Conservation (phyloP, 2,888 invertebrate genomes). For the Microchrysa polita region DNA sequence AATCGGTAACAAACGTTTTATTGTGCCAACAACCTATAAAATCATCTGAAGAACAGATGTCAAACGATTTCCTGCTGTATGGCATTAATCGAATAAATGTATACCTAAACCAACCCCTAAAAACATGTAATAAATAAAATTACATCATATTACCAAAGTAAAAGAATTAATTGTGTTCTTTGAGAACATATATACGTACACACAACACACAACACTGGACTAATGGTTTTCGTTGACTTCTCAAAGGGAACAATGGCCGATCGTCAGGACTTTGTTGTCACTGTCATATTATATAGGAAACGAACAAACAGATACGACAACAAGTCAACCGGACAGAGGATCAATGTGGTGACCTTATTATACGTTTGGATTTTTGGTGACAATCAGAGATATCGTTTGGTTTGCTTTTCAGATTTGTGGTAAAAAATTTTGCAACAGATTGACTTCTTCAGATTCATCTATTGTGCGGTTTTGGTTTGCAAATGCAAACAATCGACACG, state of each 20-base stretch:
- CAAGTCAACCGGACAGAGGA: conserved; percentile 19
- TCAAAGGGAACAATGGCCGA: conserved; percentile 21
- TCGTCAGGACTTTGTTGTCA: conserved; percentile 20
- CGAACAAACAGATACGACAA: conserved; percentile 8
- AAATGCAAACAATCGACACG: conserved; percentile 21
- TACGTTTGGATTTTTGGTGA: neutral
- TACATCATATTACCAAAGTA: conserved; percentile 42
- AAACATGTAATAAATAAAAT: conserved; percentile 46
- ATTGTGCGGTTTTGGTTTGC: conserved; percentile 6
- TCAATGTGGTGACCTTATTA: conserved; percentile 13
- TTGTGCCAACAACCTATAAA: conserved; percentile 39
- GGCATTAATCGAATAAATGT: neutral
- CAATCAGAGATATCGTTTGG: conserved; percentile 26
- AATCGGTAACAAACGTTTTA: conserved; percentile 20
- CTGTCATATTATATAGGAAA: neutral
- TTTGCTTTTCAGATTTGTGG: conserved; percentile 1
- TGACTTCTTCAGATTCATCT: conserved; percentile 36
- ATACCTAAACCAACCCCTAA: conserved; percentile 11
- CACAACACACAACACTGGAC: neutral
- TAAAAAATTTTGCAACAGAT: conserved; percentile 5
- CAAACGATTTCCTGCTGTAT: conserved; percentile 34
- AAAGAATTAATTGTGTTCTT: conserved; percentile 30
- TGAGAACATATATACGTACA: too few relatives aligned
- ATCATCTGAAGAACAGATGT: conserved; percentile 45
- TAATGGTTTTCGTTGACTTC: conserved; percentile 31